Percentiles rank a stretch among this genome's conserved stretches.
These are phyloP conservation scores for Labroides dimidiatus DNA, from an alignment of 2,797 vertebrate genomes.

Conservation along the genomic window DNA sequence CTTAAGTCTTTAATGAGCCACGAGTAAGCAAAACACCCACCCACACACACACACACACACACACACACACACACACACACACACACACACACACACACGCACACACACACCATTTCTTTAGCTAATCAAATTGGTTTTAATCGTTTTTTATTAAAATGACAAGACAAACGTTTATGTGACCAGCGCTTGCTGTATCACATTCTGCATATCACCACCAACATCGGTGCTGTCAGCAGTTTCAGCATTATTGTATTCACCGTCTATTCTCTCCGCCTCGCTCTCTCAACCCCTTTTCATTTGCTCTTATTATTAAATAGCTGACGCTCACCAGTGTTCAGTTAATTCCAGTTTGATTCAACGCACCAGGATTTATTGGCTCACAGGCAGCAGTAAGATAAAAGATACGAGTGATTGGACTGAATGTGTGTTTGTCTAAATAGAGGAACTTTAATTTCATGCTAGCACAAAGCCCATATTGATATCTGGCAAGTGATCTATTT, in stretches of 20 bases:
- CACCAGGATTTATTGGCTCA: slow-evolving; percentile 20
- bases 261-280: slow-evolving; percentile 20
- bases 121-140: slow-evolving; percentile 22
- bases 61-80: neutral
- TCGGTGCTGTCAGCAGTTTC: slow-evolving; percentile 34
- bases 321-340: slow-evolving; percentile 15
- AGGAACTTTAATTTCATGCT: slow-evolving; percentile 9
- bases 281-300: slow-evolving; percentile 45
- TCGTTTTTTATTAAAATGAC: slow-evolving; percentile 23
- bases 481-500: neutral
- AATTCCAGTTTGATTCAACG: slow-evolving; percentile 36
- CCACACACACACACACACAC: neutral
- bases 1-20: neutral
- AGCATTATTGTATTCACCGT: slow-evolving; percentile 19
- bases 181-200: slow-evolving; percentile 11
- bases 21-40: neutral
- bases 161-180: slow-evolving; percentile 9
- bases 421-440: slow-evolving; percentile 16
- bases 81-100: neutral
- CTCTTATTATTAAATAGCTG: slow-evolving; percentile 43
- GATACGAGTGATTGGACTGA: neutral
- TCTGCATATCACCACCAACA: slow-evolving; percentile 29
- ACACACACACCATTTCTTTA: neutral
- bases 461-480: neutral
- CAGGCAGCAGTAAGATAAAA: slow-evolving; percentile 23